Conservation (phyloP, 2,797 vertebrate genomes). For the Rhincodon typus region DNA sequence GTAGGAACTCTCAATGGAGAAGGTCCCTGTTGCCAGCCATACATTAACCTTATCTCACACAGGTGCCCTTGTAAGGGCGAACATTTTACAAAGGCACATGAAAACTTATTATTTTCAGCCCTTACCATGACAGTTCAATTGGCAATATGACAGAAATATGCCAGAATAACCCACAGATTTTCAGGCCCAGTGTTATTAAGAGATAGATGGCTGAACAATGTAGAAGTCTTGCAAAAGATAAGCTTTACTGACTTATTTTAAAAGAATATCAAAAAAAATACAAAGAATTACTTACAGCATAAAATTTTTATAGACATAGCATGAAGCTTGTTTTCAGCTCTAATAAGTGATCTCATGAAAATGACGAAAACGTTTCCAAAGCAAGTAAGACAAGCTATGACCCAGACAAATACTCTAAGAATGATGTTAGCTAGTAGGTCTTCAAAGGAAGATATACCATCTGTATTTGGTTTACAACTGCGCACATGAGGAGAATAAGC, state of each 20-base stretch:
- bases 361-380: constrained; percentile 79
- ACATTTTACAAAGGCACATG: not conserved
- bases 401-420: constrained; percentile 74
- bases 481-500: constrained; percentile 70
- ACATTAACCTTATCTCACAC: not conserved
- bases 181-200: not conserved
- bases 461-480: constrained; percentile 74
- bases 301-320: constrained; percentile 76
- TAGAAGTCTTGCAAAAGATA: not conserved
- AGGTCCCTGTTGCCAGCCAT: not conserved
- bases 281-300: constrained; percentile 65
- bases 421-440: constrained; percentile 72
- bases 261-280: not conserved
- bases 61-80: not conserved
- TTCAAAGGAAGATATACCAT: constrained; percentile 77
- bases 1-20: not conserved
- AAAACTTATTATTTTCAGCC: too few species aligned
- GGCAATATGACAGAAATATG: not conserved
- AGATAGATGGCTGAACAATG: not conserved
- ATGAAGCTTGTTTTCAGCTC: constrained; percentile 71
- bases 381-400: constrained; percentile 76
- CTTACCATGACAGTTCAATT: not conserved
- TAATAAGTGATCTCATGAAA: constrained; percentile 73
- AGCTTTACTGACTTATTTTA: not conserved
- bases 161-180: not conserved